Evolutionary conservation across 2,888 invertebrate genomes (phyloP).

Genomic region (Andrena dorsata): DNA sequence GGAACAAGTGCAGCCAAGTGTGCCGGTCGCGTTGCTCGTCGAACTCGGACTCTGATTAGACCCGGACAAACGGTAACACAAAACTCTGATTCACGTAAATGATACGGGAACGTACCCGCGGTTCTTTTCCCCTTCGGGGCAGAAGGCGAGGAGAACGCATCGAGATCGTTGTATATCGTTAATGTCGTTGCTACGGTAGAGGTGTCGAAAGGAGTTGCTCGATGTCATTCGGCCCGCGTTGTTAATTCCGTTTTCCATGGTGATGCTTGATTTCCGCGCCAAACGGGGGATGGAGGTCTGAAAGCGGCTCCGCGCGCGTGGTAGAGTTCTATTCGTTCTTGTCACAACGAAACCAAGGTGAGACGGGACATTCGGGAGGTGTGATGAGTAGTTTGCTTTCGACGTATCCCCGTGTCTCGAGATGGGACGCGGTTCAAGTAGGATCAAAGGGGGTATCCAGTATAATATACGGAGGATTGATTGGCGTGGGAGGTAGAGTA

Average conservation of each 20-base stretch:
- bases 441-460: not conserved
- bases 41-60: constrained; percentile 52
- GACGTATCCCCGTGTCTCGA: constrained; percentile 57
- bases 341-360: constrained; percentile 63
- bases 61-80: constrained; percentile 21
- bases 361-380: not conserved
- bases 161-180: constrained; percentile 25
- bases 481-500: not conserved
- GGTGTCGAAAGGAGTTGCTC: constrained; percentile 11
- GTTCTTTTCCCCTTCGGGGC: constrained; percentile 5
- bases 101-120: constrained; percentile 32
- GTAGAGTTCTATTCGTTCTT: constrained; percentile 59
- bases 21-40: constrained; percentile 61
- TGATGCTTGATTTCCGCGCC: constrained; percentile 50
- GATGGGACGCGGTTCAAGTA: constrained; percentile 40
- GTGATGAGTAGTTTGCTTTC: constrained; percentile 29
- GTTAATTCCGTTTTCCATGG: constrained; percentile 44
- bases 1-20: constrained; percentile 33
- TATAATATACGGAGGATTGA: constrained; percentile 2
- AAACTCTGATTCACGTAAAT: not conserved
- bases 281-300: constrained; percentile 31
- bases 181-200: constrained; percentile 20
- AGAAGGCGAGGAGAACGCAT: not conserved
- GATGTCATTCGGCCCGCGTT: constrained; percentile 13
- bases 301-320: constrained; percentile 40